A percentile compares a stretch with the other conserved stretches of the same genome.
Conservation (phyloP, 1,140 invertebrate genomes). For the Drosophila eugracilis region DNA sequence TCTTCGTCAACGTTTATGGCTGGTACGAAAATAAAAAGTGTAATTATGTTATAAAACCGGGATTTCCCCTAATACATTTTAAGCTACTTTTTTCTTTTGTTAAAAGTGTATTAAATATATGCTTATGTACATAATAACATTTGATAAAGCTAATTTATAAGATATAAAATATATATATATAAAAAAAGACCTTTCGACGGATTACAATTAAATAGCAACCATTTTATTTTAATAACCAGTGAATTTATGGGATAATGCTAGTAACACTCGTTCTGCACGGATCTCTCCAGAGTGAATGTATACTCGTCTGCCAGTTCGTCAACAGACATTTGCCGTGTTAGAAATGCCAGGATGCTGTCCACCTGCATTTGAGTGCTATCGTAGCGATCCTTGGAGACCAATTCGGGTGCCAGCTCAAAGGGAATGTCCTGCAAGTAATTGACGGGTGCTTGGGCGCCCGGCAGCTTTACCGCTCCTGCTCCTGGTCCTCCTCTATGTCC, state of each 20-base stretch:
- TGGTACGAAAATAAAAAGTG: not conserved
- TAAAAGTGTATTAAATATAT: not conserved
- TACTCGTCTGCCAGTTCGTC: conserved; percentile 71
- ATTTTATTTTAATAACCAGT: conserved; percentile 29
- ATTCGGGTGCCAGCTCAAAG: conserved; percentile 72
- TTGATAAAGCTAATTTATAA: too few species aligned
- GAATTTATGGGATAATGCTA: conserved; percentile 15
- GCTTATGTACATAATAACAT: too few species aligned
- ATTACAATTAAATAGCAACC: conserved; percentile 34
- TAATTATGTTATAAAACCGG: not conserved
- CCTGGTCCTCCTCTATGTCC: conserved; percentile 14
- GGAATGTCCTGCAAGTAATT: conserved; percentile 80
- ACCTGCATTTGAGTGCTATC: conserved; percentile 70
- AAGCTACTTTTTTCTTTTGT: not conserved
- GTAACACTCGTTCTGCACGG: conserved; percentile 77
- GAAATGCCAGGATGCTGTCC: conserved; percentile 71
- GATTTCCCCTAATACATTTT: not conserved
- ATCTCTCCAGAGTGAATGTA: conserved; percentile 74
- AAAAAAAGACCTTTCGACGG: not conserved
- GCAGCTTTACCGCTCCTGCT: not conserved
- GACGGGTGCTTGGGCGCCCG: conserved; percentile 31
- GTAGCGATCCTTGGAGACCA: conserved; percentile 56
- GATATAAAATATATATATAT: too few species aligned
- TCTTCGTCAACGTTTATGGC: too few species aligned
- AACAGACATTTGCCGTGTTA: conserved; percentile 77